phyloP scores from a whole-genome alignment of 1,140 invertebrate genomes.

The Zeugodacus cucurbitae region DNA sequence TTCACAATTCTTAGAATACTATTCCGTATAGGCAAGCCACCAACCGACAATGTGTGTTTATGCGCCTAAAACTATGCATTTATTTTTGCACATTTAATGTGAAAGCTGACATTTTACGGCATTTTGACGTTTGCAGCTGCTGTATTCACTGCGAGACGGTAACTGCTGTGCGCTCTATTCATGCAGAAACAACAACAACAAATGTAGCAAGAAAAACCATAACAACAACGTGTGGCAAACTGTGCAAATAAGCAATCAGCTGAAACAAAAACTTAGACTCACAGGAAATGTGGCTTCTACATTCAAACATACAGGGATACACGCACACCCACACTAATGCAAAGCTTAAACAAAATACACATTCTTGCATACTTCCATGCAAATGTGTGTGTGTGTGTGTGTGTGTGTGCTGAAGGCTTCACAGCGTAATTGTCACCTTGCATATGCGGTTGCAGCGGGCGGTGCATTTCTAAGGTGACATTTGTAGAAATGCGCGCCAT shows the following conservation, averaged over 20 bases:
- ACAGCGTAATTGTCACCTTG: too few relatives aligned
- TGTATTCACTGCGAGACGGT: background rate
- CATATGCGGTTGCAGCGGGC: too few relatives aligned
- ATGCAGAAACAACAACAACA: background rate
- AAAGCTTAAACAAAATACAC: too few relatives aligned
- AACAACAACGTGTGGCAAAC: background rate
- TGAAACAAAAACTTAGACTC: background rate
- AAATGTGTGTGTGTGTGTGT: too few relatives aligned
- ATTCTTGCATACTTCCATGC: too few relatives aligned
- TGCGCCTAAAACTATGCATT: constrained; percentile 32
- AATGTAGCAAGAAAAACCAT: background rate
- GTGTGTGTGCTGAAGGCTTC: too few relatives aligned
- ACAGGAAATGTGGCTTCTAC: background rate
- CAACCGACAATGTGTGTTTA: background rate
- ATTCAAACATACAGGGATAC: background rate
- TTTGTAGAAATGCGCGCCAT: background rate
- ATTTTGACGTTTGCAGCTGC: background rate
- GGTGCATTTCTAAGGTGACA: background rate
- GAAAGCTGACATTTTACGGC: constrained; percentile 2
- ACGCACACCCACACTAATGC: background rate
- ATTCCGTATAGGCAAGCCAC: background rate
- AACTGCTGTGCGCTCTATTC: background rate
- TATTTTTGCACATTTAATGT: constrained; percentile 33
- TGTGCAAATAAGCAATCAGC: background rate
- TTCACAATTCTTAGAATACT: background rate